Evolutionary conservation across 2,113 vertebrate genomes (phyloP), one percentile per base, ranked within the genome.

Genomic region (Corythornis madagascariensis): DNA sequence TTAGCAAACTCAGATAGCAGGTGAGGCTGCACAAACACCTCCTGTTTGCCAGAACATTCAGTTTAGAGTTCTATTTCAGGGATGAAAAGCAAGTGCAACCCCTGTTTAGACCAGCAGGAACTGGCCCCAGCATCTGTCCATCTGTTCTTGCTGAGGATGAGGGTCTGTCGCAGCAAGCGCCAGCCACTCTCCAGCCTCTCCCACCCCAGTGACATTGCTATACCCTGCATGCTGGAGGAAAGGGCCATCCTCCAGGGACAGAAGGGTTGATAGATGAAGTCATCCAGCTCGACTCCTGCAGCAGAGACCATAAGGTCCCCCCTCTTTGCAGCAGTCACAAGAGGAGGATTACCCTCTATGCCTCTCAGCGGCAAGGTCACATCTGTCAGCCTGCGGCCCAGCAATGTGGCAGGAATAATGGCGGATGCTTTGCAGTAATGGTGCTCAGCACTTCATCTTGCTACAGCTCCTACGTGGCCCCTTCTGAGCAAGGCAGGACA

Each of bases 41-140:
- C 21, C 48, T n/a, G 11, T 29, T 33, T 64, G 38, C 25, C 40
- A 18, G 21, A n/a, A 22, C 0, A 0, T 55, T 13, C 1, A 0
- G 8, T 26, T 69, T 72, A 0, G 0, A 81, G 66, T 24, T 35
- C 42, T 3, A 0, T 33, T 82, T 67, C 60, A 57, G 64, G 35
- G 28, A n/a, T 1, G 1, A 61, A 78, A 66, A 82, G 26, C 2
- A 3, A 79, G 38, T 17, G 29, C 64, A 73, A 22, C 16, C 24
- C 52, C 33, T 31, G 26, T 29, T 89, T 43, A 69, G 45, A 76
- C 82, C 75, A 53, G 33, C 35, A 26, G 78, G 61, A 40, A 26
- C 61, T 29, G 26, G 61, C 16, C 17, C 8, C 85, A 65, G 79
- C 59, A 22, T 26, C 60, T 90, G 67, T 18, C 42, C 16, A 5